Percentiles rank a stretch among this genome's conserved stretches.
These are phyloP conservation scores for Dissostichus mawsoni DNA, from an alignment of 2,113 vertebrate species.

Conservation along the genomic window DNA sequence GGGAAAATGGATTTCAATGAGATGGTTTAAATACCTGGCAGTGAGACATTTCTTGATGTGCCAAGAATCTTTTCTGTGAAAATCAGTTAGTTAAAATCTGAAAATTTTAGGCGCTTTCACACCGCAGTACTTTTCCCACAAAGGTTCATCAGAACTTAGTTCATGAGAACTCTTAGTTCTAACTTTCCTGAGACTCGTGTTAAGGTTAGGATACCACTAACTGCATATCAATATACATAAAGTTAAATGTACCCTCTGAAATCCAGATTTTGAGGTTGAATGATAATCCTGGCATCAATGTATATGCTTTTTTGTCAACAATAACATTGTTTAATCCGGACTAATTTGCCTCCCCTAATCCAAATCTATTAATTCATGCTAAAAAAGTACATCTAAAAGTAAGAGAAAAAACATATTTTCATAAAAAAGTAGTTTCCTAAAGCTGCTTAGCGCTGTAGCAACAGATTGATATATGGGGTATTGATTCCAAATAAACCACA, in stretches of 20 bases:
- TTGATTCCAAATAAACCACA: neutral
- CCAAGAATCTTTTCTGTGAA: neutral
- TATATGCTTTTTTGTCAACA: neutral
- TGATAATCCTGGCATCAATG: neutral
- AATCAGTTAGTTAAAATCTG: neutral
- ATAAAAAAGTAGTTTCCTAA: neutral
- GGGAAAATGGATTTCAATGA: neutral
- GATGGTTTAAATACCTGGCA: neutral
- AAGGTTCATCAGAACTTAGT: too few species aligned
- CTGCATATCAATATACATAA: neutral
- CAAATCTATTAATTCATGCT: neutral
- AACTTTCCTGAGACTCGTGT: neutral
- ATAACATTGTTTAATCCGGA: neutral
- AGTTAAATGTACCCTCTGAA: neutral
- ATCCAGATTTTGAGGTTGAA: neutral
- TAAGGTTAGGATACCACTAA: neutral
- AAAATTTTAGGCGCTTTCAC: neutral
- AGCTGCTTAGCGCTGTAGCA: neutral
- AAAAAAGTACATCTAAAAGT: neutral
- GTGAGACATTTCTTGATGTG: slow-evolving; percentile 10
- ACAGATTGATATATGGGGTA: neutral
- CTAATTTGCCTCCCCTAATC: neutral
- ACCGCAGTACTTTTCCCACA: too few species aligned
- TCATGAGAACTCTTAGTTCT: too few species aligned
- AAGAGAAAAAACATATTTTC: too few species aligned